A percentile compares a stretch with the other conserved stretches of the same genome.
Evolutionary conservation across 2,797 vertebrate genomes (phyloP).

Genomic region (Smutsia gigantea): DNA sequence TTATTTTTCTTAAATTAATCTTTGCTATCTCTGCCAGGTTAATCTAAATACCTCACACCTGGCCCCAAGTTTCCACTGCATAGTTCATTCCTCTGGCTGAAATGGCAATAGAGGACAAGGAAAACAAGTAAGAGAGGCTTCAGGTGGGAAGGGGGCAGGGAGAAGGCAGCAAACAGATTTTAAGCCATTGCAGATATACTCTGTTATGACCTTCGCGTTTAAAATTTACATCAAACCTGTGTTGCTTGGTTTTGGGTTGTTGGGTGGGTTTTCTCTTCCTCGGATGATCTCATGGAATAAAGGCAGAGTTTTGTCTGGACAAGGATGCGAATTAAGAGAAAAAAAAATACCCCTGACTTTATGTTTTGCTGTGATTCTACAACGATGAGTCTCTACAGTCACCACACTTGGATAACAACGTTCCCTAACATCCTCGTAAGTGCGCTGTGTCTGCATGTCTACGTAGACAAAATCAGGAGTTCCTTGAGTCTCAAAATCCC

Average conservation of each 20-base stretch:
- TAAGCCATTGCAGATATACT: not conserved
- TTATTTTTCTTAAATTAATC: slow-evolving; percentile 41
- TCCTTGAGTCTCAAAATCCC: not conserved
- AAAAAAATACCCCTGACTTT: not conserved
- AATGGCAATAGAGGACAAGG: not conserved
- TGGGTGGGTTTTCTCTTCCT: not conserved
- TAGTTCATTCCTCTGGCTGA: not conserved
- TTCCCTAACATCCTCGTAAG: not conserved
- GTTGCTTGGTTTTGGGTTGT: not conserved
- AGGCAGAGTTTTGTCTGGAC: not conserved
- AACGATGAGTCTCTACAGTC: not conserved
- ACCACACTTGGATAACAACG: not conserved
- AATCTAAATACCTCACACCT: slow-evolving; percentile 56
- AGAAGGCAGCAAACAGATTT: not conserved
- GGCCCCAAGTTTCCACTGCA: not conserved
- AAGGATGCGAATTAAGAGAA: not conserved
- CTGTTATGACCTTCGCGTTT: not conserved
- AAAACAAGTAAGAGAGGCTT: not conserved
- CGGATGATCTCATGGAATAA: not conserved
- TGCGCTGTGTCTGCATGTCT: not conserved
- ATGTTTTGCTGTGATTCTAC: not conserved
- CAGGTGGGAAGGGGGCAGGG: not conserved
- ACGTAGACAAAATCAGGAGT: not conserved
- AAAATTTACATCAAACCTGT: not conserved
- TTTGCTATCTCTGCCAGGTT: slow-evolving; percentile 27